These are phyloP conservation scores for Lacerta bilineata DNA, from an alignment of 2,797 vertebrate species.

Conservation along the genomic window DNA sequence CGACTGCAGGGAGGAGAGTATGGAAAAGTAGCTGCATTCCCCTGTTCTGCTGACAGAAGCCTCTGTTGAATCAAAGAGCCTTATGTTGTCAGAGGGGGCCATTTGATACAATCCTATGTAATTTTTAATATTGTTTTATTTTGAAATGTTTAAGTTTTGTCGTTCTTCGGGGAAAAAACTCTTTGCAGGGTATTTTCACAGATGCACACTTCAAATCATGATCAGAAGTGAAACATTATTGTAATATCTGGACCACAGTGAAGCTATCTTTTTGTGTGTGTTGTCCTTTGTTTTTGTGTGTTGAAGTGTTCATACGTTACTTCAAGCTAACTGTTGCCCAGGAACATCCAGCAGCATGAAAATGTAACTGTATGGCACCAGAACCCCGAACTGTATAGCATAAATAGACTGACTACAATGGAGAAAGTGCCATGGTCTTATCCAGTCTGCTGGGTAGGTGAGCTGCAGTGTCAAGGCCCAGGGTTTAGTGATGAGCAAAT, in stretches of 20 bases:
- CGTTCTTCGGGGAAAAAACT: too few species aligned
- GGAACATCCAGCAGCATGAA: not conserved
- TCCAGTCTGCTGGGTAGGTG: not conserved
- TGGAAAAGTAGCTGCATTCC: too few species aligned
- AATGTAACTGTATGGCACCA: not conserved
- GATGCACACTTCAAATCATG: not conserved
- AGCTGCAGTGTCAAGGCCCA: not conserved
- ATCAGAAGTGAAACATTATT: not conserved
- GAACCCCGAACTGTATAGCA: not conserved
- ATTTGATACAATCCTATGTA: too few species aligned
- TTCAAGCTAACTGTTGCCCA: not conserved
- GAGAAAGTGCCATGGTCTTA: not conserved
- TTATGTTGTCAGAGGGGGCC: too few species aligned
- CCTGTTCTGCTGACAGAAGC: too few species aligned
- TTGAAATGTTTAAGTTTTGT: not conserved
- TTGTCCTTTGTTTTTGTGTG: not conserved
- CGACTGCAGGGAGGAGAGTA: too few species aligned
- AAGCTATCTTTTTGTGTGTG: not conserved
- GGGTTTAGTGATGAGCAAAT: not conserved
- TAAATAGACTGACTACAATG: not conserved
- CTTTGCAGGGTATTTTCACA: not conserved
- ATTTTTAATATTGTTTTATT: not conserved
- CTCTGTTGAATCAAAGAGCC: too few species aligned
- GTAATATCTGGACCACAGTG: not conserved
- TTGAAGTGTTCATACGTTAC: not conserved